Conservation (phyloP, 2,113 vertebrate genomes). For the Octodon degus region DNA sequence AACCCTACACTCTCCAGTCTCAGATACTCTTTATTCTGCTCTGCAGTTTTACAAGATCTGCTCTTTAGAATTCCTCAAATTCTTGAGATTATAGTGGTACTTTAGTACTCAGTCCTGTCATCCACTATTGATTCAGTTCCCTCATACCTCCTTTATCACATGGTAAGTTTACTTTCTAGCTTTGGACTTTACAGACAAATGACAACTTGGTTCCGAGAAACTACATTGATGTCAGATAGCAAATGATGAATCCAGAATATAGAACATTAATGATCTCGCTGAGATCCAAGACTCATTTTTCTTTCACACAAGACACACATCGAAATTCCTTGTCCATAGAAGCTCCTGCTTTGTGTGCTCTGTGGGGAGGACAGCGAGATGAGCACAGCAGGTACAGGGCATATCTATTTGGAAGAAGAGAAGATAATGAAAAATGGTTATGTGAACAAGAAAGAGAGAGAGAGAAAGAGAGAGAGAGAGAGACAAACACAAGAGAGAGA, state of each 20-base stretch:
- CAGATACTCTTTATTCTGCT: background rate
- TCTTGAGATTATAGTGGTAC: background rate
- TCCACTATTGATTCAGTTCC: background rate
- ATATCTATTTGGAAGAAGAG: background rate
- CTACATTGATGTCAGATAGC: background rate
- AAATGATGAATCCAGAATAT: background rate
- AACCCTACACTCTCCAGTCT: background rate
- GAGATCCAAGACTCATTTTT: background rate
- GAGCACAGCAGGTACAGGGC: background rate
- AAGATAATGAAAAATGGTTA: background rate
- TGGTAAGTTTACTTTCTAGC: background rate
- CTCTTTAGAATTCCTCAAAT: background rate
- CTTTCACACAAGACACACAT: background rate
- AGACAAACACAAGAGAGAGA: background rate
- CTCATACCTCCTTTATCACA: background rate
- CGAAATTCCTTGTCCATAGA: rapidly evolving
- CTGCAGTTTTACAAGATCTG: background rate
- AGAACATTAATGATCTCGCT: background rate
- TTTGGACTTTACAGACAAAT: background rate
- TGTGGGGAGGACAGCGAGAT: background rate
- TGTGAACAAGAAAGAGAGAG: background rate
- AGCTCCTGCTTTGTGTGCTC: background rate
- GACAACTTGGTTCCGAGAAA: background rate
- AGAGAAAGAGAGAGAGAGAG: background rate
- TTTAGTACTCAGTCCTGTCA: background rate